Percentiles rank a stretch among this genome's conserved stretches.
phyloP scores from a whole-genome alignment of 64 coral and sea anemone species.

The Porites lutea region DNA sequence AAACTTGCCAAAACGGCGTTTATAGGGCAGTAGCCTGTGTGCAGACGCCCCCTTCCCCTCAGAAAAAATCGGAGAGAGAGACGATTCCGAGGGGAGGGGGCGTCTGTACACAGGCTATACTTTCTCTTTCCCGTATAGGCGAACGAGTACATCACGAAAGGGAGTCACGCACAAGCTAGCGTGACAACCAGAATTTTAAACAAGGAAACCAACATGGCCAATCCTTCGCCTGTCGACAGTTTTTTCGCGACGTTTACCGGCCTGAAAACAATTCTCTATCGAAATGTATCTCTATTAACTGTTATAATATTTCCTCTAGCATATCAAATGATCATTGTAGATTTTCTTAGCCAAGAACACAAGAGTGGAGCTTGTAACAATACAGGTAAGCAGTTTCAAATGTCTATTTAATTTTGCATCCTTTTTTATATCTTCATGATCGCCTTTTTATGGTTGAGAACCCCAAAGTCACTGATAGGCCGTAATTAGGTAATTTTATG shows the following conservation, averaged over 20 bases:
- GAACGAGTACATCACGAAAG: background rate
- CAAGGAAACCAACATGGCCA: conserved; percentile 35
- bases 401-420: background rate
- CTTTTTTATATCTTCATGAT: background rate
- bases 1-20: no score
- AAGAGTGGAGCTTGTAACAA: background rate
- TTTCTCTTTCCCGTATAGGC: no score
- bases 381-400: conserved; percentile 59
- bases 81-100: no score
- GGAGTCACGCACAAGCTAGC: background rate
- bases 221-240: conserved; percentile 51
- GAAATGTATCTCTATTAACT: conserved; percentile 61
- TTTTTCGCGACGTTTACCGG: conserved; percentile 75
- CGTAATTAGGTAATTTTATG: background rate
- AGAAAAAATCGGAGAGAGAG: no score
- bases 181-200: background rate
- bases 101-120: no score
- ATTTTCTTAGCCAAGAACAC: conserved; percentile 79
- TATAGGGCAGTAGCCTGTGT: no score
- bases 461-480: background rate
- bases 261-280: conserved; percentile 55
- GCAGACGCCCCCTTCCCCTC: no score
- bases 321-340: conserved; percentile 82
- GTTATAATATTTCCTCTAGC: conserved; percentile 69
- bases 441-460: background rate